Evolutionary conservation across 2,888 invertebrate species (phyloP).

Genomic region (Tiphia femorata): DNA sequence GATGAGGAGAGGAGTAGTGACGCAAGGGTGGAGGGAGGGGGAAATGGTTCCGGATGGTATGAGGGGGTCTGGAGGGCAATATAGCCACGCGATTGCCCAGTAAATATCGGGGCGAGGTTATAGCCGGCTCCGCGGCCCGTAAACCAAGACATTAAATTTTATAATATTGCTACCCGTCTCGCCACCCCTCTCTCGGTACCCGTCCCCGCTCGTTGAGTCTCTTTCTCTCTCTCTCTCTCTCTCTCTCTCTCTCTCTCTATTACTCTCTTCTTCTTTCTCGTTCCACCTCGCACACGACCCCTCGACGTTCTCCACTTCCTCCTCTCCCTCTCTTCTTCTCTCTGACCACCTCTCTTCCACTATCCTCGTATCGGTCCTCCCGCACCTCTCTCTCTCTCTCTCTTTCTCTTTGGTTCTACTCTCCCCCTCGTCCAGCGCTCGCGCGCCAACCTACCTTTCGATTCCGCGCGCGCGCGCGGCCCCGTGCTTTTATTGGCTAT

Average conservation of each 20-base stretch:
- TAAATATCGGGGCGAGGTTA: slow-evolving; percentile 65
- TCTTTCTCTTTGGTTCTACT: slow-evolving; percentile 3
- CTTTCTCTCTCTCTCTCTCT: slow-evolving; percentile 29
- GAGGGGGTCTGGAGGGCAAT: slow-evolving; percentile 36
- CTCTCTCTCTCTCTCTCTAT: slow-evolving; percentile 10
- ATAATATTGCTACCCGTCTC: slow-evolving; percentile 66
- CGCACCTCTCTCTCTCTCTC: slow-evolving; percentile 28
- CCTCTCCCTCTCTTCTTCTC: too few species aligned
- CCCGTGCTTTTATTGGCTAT: slow-evolving; percentile 68
- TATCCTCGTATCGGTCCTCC: slow-evolving; percentile 38
- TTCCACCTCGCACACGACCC: background rate
- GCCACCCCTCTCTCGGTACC: slow-evolving; percentile 33
- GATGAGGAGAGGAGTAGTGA: background rate
- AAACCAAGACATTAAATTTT: slow-evolving; percentile 70
- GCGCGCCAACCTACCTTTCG: slow-evolving; percentile 13
- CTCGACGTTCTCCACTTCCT: too few species aligned
- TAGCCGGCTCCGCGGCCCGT: slow-evolving; percentile 64
- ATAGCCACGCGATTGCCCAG: slow-evolving; percentile 61
- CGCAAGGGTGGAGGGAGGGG: slow-evolving; percentile 7
- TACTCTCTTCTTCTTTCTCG: background rate
- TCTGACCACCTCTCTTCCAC: slow-evolving; percentile 47
- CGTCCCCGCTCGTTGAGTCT: slow-evolving; percentile 46
- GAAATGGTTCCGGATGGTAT: background rate
- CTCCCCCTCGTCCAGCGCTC: slow-evolving; percentile 25
- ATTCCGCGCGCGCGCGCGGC: slow-evolving; percentile 36